These are phyloP conservation scores for Drosophila pullipes DNA, from an alignment of 2,888 invertebrate genomes.

Conservation along the genomic window DNA sequence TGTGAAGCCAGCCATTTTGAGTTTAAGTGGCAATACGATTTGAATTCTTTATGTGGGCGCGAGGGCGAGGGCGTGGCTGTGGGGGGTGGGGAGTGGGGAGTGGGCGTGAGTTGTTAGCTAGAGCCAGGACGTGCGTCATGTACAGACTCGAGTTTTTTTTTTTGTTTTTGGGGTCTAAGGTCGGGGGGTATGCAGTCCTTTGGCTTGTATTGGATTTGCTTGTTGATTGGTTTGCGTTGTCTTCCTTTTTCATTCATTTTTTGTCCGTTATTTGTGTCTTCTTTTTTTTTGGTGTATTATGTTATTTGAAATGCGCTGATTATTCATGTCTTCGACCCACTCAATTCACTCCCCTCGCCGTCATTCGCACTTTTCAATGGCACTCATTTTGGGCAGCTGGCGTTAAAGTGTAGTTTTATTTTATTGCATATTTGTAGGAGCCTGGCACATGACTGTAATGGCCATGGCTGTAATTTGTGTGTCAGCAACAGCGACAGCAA, in stretches of 20 bases:
- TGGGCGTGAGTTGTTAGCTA: conserved; percentile 55
- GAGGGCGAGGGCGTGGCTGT: conserved; percentile 13
- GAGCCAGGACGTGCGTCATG: background rate
- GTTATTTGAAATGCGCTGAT: conserved; percentile 37
- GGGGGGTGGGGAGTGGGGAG: conserved; percentile 17
- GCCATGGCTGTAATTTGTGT: conserved; percentile 71
- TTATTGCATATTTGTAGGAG: conserved; percentile 55
- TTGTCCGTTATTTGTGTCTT: background rate
- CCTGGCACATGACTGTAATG: conserved; percentile 67
- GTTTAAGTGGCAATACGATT: conserved; percentile 78
- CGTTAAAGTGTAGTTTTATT: conserved; percentile 60
- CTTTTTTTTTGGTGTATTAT: conserved; percentile 6
- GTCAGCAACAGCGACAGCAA: conserved; percentile 56
- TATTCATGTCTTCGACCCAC: conserved; percentile 45
- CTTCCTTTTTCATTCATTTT: conserved; percentile 7
- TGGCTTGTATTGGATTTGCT: conserved; percentile 74
- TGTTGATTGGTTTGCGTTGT: conserved; percentile 72
- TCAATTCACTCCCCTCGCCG: background rate
- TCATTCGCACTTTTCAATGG: conserved; percentile 45
- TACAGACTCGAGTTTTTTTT: background rate
- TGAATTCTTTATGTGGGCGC: conserved; percentile 72
- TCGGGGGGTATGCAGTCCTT: conserved; percentile 42
- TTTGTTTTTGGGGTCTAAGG: conserved; percentile 1
- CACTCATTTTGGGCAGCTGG: conserved; percentile 54
- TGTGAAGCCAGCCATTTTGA: conserved; percentile 74